phyloP scores from a whole-genome alignment of 92 coral and sea anemone genomes.

The Montipora capitata region DNA sequence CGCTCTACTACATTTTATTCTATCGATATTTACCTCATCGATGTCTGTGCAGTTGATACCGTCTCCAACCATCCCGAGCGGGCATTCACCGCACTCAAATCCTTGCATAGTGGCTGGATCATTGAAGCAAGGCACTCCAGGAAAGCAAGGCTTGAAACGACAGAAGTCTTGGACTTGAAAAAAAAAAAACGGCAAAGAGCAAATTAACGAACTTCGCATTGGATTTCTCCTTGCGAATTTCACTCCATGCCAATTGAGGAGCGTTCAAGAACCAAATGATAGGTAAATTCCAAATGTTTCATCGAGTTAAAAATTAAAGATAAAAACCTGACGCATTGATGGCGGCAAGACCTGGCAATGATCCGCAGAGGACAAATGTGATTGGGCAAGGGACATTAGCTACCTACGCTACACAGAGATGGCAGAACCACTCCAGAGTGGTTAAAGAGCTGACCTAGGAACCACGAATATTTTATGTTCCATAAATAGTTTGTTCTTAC shows the following conservation, averaged over 20 bases:
- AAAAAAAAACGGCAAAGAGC: neutral
- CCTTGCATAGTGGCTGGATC: constrained; percentile 88
- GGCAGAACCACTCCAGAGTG: too few species aligned
- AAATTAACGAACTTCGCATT: neutral
- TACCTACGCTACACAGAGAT: too few species aligned
- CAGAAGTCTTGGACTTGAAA: constrained; percentile 92
- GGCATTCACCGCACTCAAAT: constrained; percentile 97
- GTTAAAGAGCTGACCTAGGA: too few species aligned
- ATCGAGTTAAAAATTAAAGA: too few species aligned
- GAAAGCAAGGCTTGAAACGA: constrained; percentile 94
- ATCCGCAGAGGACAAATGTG: too few species aligned
- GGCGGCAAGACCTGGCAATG: too few species aligned
- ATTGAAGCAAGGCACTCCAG: constrained; percentile 98
- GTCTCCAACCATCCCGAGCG: constrained; percentile 96
- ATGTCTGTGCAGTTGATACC: constrained; percentile 95
- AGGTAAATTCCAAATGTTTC: too few species aligned
- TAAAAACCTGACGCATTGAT: too few species aligned
- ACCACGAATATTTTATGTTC: neutral
- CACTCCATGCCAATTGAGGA: neutral
- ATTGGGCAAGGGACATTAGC: too few species aligned
- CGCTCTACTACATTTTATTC: too few species aligned
- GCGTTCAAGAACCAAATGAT: too few species aligned
- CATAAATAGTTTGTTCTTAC: constrained; percentile 32
- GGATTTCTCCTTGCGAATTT: neutral
- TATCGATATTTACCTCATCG: constrained; percentile 82